Evolutionary conservation across 2,113 vertebrate species (phyloP).

Genomic region (Spilogale gracilis): DNA sequence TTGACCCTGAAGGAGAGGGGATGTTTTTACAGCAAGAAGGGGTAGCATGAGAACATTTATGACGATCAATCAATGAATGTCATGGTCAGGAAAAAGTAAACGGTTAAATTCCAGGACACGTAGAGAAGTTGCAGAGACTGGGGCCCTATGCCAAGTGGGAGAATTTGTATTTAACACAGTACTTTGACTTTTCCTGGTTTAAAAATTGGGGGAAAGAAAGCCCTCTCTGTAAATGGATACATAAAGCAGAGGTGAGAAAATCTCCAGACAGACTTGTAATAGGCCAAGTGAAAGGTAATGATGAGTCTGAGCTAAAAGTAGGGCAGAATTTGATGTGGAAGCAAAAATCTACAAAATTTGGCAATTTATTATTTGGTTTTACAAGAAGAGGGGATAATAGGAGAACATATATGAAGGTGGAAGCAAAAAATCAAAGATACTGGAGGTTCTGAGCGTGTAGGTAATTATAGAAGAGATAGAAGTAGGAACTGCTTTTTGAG

Average conservation of each 20-base stretch:
- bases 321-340: background rate
- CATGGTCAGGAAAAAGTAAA: background rate
- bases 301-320: background rate
- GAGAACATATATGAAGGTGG: background rate
- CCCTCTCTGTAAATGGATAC: background rate
- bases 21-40: background rate
- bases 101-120: background rate
- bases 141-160: background rate
- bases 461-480: background rate
- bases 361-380: background rate
- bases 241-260: conserved; percentile 5
- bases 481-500: background rate
- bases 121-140: background rate
- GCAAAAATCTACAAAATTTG: conserved; percentile 14
- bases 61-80: background rate
- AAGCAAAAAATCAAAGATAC: background rate
- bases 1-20: background rate
- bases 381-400: background rate
- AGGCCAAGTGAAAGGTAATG: conserved; percentile 2
- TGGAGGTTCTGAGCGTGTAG: background rate
- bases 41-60: background rate
- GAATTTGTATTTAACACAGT: background rate
- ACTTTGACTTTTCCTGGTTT: conserved; percentile 27
- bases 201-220: conserved; percentile 8
- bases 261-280: background rate